phyloP scores from a whole-genome alignment of 2,797 vertebrate genomes.

The Pyrrhura leucotis region DNA sequence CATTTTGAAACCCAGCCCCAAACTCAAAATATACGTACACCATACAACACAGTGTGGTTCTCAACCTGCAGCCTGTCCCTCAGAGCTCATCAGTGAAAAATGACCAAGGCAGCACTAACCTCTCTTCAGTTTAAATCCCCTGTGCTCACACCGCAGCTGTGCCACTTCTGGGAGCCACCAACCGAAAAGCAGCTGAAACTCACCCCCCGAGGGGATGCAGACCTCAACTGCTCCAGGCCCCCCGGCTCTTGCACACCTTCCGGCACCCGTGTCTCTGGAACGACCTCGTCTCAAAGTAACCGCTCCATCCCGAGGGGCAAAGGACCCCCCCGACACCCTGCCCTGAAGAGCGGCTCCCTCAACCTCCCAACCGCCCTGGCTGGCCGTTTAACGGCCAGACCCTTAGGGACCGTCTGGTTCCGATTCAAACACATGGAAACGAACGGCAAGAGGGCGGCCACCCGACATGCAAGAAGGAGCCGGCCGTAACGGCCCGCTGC shows the following conservation, averaged over 20 bases:
- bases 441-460: not conserved
- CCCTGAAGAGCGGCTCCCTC: not conserved
- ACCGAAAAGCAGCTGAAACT: not conserved
- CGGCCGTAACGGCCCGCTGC: fast-evolving
- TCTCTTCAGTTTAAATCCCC: not conserved
- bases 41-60: fast-evolving
- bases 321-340: fast-evolving
- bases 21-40: not conserved
- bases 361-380: fast-evolving
- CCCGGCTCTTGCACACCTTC: not conserved
- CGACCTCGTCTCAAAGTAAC: not conserved
- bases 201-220: fast-evolving
- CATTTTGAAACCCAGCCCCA: not conserved
- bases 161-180: not conserved
- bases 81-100: not conserved
- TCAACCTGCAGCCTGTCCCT: not conserved
- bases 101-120: not conserved
- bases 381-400: not conserved
- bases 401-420: not conserved
- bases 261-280: fast-evolving
- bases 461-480: fast-evolving
- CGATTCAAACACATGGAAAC: fast-evolving
- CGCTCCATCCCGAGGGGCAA: not conserved
- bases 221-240: not conserved
- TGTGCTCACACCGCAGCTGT: not conserved